These are phyloP conservation scores for Gari tellinella DNA, from an alignment of 2,888 invertebrate species.

Conservation along the genomic window DNA sequence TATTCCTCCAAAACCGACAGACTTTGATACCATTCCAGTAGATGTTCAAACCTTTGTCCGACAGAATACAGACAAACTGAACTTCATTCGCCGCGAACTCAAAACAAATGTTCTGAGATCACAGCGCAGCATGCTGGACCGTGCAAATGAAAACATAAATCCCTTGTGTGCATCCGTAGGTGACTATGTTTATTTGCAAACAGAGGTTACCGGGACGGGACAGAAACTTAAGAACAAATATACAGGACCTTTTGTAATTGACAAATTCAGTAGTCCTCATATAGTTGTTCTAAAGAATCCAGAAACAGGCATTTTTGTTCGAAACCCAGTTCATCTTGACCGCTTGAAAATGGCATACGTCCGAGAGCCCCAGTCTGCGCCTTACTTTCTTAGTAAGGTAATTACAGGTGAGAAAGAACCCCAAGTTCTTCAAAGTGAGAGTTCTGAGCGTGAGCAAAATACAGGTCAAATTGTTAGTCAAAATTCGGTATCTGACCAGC, in stretches of 20 bases:
- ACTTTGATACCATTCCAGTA: conserved; percentile 3
- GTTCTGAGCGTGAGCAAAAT: too few relatives aligned
- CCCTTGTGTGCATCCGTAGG: conserved; percentile 23
- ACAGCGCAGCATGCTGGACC: conserved; percentile 15
- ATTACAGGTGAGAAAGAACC: too few relatives aligned
- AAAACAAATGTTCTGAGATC: conserved; percentile 10
- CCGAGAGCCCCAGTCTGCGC: conserved; percentile 31
- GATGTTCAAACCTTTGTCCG: conserved; percentile 9
- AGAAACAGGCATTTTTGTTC: conserved; percentile 3
- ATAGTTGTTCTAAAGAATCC: conserved; percentile 34
- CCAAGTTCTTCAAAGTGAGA: too few relatives aligned
- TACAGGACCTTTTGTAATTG: conserved; percentile 48
- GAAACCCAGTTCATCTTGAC: conserved; percentile 46
- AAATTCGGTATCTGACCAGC: too few relatives aligned
- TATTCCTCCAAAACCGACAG: too few relatives aligned
- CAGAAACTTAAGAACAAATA: conserved; percentile 47
- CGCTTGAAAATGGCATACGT: conserved; percentile 55
- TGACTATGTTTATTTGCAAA: conserved; percentile 54
- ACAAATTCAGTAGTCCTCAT: conserved; percentile 37
- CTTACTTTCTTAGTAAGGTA: too few relatives aligned
- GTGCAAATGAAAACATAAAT: conserved; percentile 17
- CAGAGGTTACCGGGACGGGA: conserved; percentile 35
- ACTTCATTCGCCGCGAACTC: conserved; percentile 6
- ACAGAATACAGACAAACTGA: background rate
- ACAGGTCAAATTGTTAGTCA: too few relatives aligned